Evolutionary conservation across 2,797 vertebrate species (phyloP).

Genomic region (Sebastolobus altivelis): DNA sequence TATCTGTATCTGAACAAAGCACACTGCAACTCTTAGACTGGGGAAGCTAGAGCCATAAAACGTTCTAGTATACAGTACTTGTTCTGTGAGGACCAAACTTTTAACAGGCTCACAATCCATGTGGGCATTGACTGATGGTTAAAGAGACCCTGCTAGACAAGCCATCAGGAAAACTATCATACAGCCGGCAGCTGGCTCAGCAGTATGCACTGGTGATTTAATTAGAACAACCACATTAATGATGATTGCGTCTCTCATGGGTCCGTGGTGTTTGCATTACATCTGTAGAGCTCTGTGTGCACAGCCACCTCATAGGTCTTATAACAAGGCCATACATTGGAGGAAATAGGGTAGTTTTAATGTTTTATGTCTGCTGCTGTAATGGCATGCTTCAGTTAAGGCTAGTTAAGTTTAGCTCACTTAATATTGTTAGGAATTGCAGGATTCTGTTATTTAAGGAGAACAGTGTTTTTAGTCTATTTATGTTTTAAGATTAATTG

Average conservation of each 20-base stretch:
- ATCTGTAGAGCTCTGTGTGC: conserved; percentile 59
- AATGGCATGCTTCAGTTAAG: conserved; percentile 48
- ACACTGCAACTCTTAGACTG: neutral
- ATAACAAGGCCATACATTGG: conserved; percentile 48
- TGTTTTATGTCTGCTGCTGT: conserved; percentile 59
- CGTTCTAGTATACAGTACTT: conserved; percentile 4
- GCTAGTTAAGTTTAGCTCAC: conserved; percentile 28
- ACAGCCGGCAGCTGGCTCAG: conserved; percentile 66
- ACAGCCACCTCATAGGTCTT: conserved; percentile 62
- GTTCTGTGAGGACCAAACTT: conserved; percentile 23
- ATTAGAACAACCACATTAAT: conserved; percentile 77
- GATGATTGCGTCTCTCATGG: conserved; percentile 70
- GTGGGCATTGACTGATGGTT: conserved; percentile 60
- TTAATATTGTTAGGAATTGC: conserved; percentile 9
- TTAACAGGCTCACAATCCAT: conserved; percentile 37
- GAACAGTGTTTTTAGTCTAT: conserved; percentile 15
- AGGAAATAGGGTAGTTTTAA: conserved; percentile 56
- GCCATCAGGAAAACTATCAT: conserved; percentile 57
- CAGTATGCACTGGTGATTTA: conserved; percentile 71
- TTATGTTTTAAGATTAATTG: neutral
- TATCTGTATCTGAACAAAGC: conserved; percentile 23
- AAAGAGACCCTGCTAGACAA: conserved; percentile 57
- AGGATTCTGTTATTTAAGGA: conserved; percentile 30
- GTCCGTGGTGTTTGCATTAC: conserved; percentile 71
- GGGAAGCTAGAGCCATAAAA: conserved; percentile 9